Percentiles rank a stretch among this genome's conserved stretches.
Conservation (phyloP, 2,797 vertebrate species). For the Danio tinwini region DNA sequence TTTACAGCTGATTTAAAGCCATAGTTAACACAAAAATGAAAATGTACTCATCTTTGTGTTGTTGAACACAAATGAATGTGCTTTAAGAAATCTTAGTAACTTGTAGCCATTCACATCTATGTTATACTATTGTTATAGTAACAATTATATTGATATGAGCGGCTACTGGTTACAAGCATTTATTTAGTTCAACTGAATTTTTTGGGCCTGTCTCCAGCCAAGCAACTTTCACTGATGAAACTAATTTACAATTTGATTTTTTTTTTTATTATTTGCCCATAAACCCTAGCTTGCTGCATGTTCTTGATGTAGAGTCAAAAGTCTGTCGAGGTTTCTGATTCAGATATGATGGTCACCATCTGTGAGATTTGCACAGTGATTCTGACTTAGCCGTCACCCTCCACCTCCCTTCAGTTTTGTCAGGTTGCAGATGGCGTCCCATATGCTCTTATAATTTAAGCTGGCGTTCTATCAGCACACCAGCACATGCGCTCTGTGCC, state of each 20-base stretch:
- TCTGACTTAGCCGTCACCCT: conserved; percentile 39
- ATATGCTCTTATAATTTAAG: conserved; percentile 60
- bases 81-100: too few species aligned
- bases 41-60: too few species aligned
- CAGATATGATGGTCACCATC: conserved; percentile 35
- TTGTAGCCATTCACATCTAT: too few species aligned
- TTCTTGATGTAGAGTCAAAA: conserved; percentile 49
- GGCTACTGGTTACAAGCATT: too few species aligned
- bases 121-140: too few species aligned
- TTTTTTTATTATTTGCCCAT: too few species aligned
- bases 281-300: background rate
- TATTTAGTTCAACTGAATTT: too few species aligned
- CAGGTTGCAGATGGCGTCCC: conserved; percentile 61
- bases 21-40: too few species aligned
- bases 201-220: background rate
- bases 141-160: too few species aligned
- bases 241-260: too few species aligned
- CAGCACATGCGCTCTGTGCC: background rate
- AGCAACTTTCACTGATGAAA: background rate
- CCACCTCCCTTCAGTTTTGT: conserved; percentile 51
- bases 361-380: conserved; percentile 14
- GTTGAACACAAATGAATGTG: too few species aligned
- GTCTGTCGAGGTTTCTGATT: conserved; percentile 9
- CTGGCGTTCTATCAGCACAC: conserved; percentile 34
- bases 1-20: background rate